Percentiles rank a stretch among this genome's conserved stretches.
These are phyloP conservation scores for Redunca redunca DNA, from an alignment of 2,113 vertebrate species.

Conservation along the genomic window DNA sequence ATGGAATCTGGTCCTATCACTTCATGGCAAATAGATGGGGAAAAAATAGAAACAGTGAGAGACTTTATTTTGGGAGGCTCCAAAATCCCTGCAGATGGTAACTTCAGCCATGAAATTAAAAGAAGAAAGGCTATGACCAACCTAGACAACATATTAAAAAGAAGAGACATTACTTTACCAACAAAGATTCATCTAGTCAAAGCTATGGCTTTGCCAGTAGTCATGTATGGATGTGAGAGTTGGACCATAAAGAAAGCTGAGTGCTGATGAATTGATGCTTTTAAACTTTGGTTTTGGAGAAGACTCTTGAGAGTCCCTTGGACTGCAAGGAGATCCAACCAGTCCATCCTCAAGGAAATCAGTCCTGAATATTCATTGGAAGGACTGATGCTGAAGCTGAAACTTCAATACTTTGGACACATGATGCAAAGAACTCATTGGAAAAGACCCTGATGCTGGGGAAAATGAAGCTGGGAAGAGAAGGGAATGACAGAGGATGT, in stretches of 20 bases:
- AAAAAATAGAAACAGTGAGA: not conserved
- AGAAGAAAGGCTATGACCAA: not conserved
- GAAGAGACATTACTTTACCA: not conserved
- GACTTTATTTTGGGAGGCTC: not conserved
- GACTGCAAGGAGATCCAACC: not conserved
- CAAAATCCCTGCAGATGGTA: not conserved
- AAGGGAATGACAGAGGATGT: not conserved
- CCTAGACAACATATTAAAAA: not conserved
- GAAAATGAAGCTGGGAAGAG: not conserved
- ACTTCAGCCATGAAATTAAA: not conserved
- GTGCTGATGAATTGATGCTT: rapidly evolving
- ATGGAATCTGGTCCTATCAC: not conserved
- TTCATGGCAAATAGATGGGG: not conserved
- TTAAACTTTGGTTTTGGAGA: not conserved
- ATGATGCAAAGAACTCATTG: not conserved
- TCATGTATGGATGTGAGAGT: not conserved
- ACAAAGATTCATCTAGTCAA: not conserved
- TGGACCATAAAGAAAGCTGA: not conserved
- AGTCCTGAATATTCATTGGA: not conserved
- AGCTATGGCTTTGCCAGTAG: not conserved
- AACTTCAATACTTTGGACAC: not conserved
- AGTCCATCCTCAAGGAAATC: not conserved
- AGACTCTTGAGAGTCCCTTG: not conserved
- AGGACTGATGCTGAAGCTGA: not conserved
- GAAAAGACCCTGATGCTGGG: not conserved